These are phyloP conservation scores for Nerophis lumbriciformis DNA, from an alignment of 2,113 vertebrate genomes.

Conservation along the genomic window DNA sequence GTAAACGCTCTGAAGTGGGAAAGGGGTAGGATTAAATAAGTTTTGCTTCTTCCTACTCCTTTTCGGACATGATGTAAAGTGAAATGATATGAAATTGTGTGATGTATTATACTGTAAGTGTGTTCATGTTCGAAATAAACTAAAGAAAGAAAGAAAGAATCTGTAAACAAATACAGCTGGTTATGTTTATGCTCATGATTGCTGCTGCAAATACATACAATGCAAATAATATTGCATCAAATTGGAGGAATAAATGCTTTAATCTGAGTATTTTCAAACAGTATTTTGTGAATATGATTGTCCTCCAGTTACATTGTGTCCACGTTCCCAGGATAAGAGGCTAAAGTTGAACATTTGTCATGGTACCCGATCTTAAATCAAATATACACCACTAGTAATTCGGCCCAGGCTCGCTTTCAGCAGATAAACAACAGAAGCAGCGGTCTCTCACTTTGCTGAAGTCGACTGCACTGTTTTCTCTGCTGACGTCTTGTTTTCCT, in stretches of 20 bases:
- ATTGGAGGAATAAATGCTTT: not conserved
- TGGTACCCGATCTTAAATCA: conserved; percentile 47
- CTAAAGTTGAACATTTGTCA: conserved; percentile 17
- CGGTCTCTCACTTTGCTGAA: conserved; percentile 88
- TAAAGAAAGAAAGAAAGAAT: no score
- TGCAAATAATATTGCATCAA: not conserved
- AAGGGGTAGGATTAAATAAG: no score
- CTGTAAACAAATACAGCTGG: no score
- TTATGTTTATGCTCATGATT: no score
- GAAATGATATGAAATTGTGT: no score
- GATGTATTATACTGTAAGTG: no score
- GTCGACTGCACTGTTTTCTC: conserved; percentile 96
- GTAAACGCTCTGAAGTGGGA: no score
- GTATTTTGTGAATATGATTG: not conserved
- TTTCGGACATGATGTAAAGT: no score
- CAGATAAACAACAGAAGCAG: conserved; percentile 46
- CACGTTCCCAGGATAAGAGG: conserved; percentile 29
- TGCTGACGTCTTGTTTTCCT: conserved; percentile 89
- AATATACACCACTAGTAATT: conserved; percentile 33
- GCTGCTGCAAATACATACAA: not conserved
- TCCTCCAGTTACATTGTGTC: conserved; percentile 3
- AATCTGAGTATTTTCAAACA: not conserved
- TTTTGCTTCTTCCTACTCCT: no score
- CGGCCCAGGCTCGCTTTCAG: conserved; percentile 27
- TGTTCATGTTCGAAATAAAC: no score